Evolutionary conservation across 2,113 vertebrate genomes (phyloP), one percentile per base, ranked within the genome.

Genomic region (Ibidorhyncha struthersii): DNA sequence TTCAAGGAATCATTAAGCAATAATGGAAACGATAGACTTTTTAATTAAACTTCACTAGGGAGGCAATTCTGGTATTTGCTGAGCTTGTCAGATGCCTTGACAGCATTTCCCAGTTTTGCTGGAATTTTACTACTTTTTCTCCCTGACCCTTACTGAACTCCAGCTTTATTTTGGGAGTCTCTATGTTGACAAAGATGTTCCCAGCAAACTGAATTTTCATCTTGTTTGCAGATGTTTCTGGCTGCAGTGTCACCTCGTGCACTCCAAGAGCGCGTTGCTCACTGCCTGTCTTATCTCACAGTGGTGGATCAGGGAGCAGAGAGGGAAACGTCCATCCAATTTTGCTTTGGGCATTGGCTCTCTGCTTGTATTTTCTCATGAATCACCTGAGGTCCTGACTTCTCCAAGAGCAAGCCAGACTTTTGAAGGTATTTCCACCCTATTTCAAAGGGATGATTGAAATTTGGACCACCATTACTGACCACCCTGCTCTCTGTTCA

Each of bases 11-110:
- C 90, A 69, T 96, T 94, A 92, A 94, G 70, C 66, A 89, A 94
- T 80, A 92, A 89, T 59, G 72, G 88, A 93, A 95, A 96, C 58
- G 78, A 87, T 40, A 90, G 86, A 40, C 77, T 91, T 91, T 91
- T 96, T 86, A 96, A 96, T 97, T 96, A 96, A 96, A 87, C 81
- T 96, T 92, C 78, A 94, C 67, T 78, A 63, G 78, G 49, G 85
- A 96, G 78, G 76, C 61, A 92, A 82, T 95, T 87, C 40, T 90
- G 52, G 36, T 89, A 83, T 91, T 87, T 96, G 77, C 90, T 97
- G 91, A 97, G 73, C 43, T 94, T 69, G 59, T 77, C 83, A 76
- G 91, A 77, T 70, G 43, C 66, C 49, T 59, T 41, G 70, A 89
- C 47, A 92, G 26, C 50, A 70, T 63, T 92, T 83, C 53, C 36